phyloP scores from a whole-genome alignment of 2,888 invertebrate genomes.

The Scaptomyza tumidula region DNA sequence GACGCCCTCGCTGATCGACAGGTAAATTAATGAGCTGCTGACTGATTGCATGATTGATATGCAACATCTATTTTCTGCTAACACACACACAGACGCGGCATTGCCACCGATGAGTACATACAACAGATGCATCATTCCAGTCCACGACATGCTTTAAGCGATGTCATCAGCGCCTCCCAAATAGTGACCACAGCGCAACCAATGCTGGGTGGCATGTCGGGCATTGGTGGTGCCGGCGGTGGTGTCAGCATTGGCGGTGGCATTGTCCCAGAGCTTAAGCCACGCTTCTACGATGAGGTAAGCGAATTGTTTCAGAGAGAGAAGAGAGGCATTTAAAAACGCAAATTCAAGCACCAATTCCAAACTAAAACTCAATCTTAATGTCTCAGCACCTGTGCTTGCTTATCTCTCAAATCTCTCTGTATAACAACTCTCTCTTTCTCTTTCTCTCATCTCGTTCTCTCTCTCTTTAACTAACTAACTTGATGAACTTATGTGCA shows the following conservation, averaged over 20 bases:
- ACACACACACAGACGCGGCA: constrained; percentile 87
- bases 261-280: constrained; percentile 85
- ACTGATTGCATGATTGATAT: neutral
- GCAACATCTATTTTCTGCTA: neutral
- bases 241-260: constrained; percentile 82
- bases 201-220: constrained; percentile 62
- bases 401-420: constrained; percentile 47
- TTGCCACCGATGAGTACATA: constrained; percentile 89
- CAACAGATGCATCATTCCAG: constrained; percentile 86
- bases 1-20: constrained; percentile 94
- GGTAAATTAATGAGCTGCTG: constrained; percentile 83
- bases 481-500: constrained; percentile 67
- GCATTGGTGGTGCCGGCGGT: constrained; percentile 70
- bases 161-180: constrained; percentile 82
- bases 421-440: constrained; percentile 8
- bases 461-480: constrained; percentile 23
- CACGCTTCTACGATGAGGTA: constrained; percentile 84
- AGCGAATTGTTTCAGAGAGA: constrained; percentile 24
- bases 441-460: constrained; percentile 2
- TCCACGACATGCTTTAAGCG: constrained; percentile 83
- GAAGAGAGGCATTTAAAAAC: neutral
- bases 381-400: constrained; percentile 77
- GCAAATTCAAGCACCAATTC: constrained; percentile 50
- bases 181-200: constrained; percentile 73
- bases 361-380: constrained; percentile 50